Evolutionary conservation across 2,888 invertebrate genomes (phyloP), one percentile per base, ranked within the genome.

Genomic region (Apeira syringaria): DNA sequence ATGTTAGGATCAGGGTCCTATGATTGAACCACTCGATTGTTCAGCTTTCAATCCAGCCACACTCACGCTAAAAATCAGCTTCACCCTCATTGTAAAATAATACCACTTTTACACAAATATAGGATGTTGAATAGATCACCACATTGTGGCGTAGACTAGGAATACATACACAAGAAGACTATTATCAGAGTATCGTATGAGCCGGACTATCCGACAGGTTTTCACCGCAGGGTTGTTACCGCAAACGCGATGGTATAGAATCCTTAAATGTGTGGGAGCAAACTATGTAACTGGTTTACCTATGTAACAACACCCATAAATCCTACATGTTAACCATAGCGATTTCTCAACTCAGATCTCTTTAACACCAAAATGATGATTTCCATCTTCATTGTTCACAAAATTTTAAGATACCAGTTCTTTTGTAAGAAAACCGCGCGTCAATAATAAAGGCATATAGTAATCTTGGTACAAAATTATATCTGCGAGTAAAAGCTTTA

Each of bases 251-350:
- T 34, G 15, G 63, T 69, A 74, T 75, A 65, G 87, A 87, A 87
- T 80, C 86, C 85, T 64, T 71, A 60, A 49, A 75, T 74, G 86
- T 86, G 88, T 87, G 88, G 83, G 86, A 87, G 77, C 74, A 66
- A 63, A 66, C 63, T 64, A 66, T 69, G 62, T 63, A 79, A 83
- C 82, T 65, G 80, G 86, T 86, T 86, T 75, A 67, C 73, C 81
- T 83, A 82, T 77, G 73, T 64, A 47, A 47, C 61, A 61, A 61
- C 64, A 60, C 55, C 48, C 52, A 60, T 65, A 56, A 59, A 54
- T 61, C 59, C 60, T 38, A 45, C 27, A 70, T 80, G 69, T 68
- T 74, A 52, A 53, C 67, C 70, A 64, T n/a, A 62, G 46, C 50
- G 47, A 39, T 51, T 42, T 34, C 30, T 32, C 27, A 38, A 47